A percentile compares a stretch with the other conserved stretches of the same genome.
phyloP scores from a whole-genome alignment of 2,888 invertebrate genomes.

The Tupiocoris notatus region DNA sequence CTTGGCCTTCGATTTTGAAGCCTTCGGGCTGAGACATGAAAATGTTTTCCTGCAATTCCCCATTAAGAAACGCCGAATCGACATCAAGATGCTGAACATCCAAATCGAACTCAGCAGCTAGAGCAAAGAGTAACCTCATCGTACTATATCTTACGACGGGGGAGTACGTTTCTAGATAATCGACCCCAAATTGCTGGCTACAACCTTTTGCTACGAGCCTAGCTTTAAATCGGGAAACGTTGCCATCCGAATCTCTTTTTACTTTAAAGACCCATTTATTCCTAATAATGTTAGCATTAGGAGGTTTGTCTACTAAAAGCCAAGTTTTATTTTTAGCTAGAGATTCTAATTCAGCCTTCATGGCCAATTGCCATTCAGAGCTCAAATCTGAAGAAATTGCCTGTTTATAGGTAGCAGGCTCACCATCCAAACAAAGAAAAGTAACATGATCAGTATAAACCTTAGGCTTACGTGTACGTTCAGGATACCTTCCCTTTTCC shows the following conservation, averaged over 20 bases:
- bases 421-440: background rate
- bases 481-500: background rate
- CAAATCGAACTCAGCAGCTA: conserved; percentile 48
- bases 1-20: conserved; percentile 14
- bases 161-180: conserved; percentile 50
- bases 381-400: background rate
- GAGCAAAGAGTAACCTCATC: conserved; percentile 49
- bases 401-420: conserved; percentile 10
- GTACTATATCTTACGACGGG: conserved; percentile 49
- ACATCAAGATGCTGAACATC: background rate
- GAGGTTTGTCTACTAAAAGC: conserved; percentile 9
- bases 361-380: conserved; percentile 26
- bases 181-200: conserved; percentile 49
- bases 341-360: conserved; percentile 18
- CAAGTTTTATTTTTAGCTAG: conserved; percentile 27
- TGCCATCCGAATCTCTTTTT: background rate
- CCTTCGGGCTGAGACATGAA: conserved; percentile 45
- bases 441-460: background rate
- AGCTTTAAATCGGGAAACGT: conserved; percentile 30
- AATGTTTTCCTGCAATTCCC: conserved; percentile 50
- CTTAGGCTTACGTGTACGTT: background rate
- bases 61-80: conserved; percentile 50
- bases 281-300: conserved; percentile 11
- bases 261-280: conserved; percentile 30
- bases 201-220: conserved; percentile 50